Evolutionary conservation across 1,140 invertebrate genomes (phyloP).

Genomic region (Cyclargus thomasi): DNA sequence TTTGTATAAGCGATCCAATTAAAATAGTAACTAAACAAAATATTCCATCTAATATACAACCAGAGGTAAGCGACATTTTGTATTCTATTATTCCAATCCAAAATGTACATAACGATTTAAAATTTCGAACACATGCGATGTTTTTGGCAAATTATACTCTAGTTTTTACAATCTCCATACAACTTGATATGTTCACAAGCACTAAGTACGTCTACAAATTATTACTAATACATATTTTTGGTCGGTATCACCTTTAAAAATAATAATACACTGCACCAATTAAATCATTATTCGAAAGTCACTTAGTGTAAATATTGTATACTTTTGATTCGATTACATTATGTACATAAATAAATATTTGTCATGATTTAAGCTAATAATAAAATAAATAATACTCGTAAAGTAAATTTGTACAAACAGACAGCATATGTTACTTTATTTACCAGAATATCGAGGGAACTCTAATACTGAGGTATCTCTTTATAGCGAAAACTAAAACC

Average conservation of each 20-base stretch:
- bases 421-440: constrained; percentile 39
- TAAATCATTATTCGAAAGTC: constrained; percentile 11
- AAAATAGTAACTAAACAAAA: neutral
- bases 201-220: constrained; percentile 4
- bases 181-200: constrained; percentile 5
- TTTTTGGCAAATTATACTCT: neutral
- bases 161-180: neutral
- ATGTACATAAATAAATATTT: constrained; percentile 62
- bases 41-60: neutral
- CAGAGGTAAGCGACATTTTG: neutral
- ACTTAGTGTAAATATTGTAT: neutral
- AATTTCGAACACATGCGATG: constrained; percentile 2
- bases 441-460: neutral
- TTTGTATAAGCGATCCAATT: neutral
- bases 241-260: constrained; percentile 20
- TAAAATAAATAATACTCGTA: constrained; percentile 57
- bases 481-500: neutral
- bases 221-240: constrained; percentile 19
- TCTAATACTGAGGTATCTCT: constrained; percentile 38
- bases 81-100: neutral
- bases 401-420: constrained; percentile 53
- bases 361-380: constrained; percentile 63
- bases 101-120: neutral
- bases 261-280: neutral
- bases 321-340: constrained; percentile 17